phyloP scores from a whole-genome alignment of 1,140 invertebrate species.

The Drosophila bocki region DNA sequence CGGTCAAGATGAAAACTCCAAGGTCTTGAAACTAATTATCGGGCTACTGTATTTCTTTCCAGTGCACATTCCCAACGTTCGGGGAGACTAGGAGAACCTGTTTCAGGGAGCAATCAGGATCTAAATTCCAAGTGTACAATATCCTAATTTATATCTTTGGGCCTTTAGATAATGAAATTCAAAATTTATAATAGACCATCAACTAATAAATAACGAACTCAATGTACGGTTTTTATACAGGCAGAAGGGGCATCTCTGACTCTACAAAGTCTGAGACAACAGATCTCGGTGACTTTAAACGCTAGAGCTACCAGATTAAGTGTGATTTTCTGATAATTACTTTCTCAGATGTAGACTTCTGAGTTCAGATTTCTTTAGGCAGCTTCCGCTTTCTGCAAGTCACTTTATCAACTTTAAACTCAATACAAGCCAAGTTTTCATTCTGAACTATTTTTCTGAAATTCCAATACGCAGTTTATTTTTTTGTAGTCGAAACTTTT shows the following conservation, averaged over 20 bases:
- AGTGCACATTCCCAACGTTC: not conserved
- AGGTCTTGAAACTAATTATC: not conserved
- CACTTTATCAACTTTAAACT: slow-evolving; percentile 8
- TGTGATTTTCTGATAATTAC: not conserved
- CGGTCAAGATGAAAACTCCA: slow-evolving; percentile 28
- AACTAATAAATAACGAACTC: slow-evolving; percentile 52
- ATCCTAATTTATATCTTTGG: not conserved
- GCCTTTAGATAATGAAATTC: slow-evolving; percentile 14
- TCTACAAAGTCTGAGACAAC: not conserved
- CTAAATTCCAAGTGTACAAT: slow-evolving; percentile 15
- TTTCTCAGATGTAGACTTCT: not conserved
- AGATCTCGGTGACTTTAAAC: not conserved
- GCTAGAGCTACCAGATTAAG: not conserved
- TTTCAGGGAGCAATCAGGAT: not conserved
- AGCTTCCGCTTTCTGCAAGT: slow-evolving; percentile 5
- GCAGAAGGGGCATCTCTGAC: not conserved
- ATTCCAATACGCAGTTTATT: slow-evolving; percentile 16
- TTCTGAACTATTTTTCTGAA: slow-evolving; percentile 29
- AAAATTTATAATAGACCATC: slow-evolving; percentile 34
- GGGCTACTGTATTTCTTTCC: not conserved
- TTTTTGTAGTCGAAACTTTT: slow-evolving; percentile 10
- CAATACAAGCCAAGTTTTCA: not conserved
- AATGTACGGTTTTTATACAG: not conserved
- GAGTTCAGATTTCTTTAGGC: not conserved
- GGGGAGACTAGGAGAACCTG: not conserved